Percentiles rank a stretch among this genome's conserved stretches.
Conservation (phyloP, 1,140 invertebrate species). For the Achatina immaculata region DNA sequence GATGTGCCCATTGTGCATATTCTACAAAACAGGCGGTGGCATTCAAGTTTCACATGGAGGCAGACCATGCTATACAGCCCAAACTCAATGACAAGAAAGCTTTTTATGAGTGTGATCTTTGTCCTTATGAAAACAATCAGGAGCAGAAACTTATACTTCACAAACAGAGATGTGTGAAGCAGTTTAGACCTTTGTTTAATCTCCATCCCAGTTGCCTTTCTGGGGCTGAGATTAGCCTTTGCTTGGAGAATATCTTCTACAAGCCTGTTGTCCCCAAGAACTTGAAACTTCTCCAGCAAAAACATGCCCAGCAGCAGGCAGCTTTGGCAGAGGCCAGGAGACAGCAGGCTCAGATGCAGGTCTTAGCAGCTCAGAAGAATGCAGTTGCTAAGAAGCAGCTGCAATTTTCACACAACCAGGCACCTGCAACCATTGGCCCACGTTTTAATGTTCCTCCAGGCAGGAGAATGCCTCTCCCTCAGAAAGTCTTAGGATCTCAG, state of each 20-base stretch:
- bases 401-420: neutral
- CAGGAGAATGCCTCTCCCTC: neutral
- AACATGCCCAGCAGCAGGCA: slow-evolving; percentile 23
- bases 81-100: slow-evolving; percentile 86
- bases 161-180: slow-evolving; percentile 88
- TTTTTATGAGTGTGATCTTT: slow-evolving; percentile 92
- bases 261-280: slow-evolving; percentile 49
- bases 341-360: slow-evolving; percentile 28
- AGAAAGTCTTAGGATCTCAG: neutral
- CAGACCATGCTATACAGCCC: slow-evolving; percentile 85
- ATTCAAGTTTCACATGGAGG: slow-evolving; percentile 92
- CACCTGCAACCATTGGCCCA: neutral
- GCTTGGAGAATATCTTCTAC: slow-evolving; percentile 61
- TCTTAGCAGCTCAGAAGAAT: slow-evolving; percentile 33
- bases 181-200: slow-evolving; percentile 89
- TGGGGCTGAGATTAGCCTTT: slow-evolving; percentile 59
- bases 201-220: slow-evolving; percentile 77
- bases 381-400: slow-evolving; percentile 25
- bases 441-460: neutral
- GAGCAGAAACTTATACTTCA: slow-evolving; percentile 92
- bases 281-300: slow-evolving; percentile 31
- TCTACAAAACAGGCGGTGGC: slow-evolving; percentile 87
- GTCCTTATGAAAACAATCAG: slow-evolving; percentile 93
- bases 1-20: slow-evolving; percentile 87
- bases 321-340: neutral